Evolutionary conservation across 1,140 invertebrate genomes (phyloP), one percentile per base, ranked within the genome.

Genomic region (Coenobita brevimanus): DNA sequence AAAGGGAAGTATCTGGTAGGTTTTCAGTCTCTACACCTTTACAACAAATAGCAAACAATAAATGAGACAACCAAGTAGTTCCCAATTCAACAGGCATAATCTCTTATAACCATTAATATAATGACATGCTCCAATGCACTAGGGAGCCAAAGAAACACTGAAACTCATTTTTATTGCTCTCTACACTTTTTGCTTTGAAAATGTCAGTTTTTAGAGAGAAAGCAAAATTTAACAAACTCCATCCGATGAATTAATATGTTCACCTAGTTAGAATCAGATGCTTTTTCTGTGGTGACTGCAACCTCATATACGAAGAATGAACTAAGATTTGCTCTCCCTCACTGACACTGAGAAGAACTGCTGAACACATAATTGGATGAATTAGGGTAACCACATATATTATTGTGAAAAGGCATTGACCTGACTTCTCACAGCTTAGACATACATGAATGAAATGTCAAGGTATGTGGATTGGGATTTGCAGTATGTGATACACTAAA

Each of bases 131-230:
- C 57, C 71, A 60, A 38, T 21, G 46, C 69, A 50, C 36, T 76
- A 54, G 75, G 30, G 71, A 85, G 82, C 82, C 82, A 85, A 85
- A 84, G 41, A 46, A 75, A 38, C 71, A 84, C 69, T 75, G 67
- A 84, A 85, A 85, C 82, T 85, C 50, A 85, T 78, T 76, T 54
- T 83, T 85, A 85, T 85, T 85, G 82, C 82, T 85, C 71, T 85
- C 82, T 85, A 85, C 82, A 85, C 82, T 85, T 85, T 85, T 85
- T 71, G 54, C 60, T 60, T 41, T 27, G 64, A 85, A 85, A 71
- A 76, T 43, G 82, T 85, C 82, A 85, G 73, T 64, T 76, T 57
- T 46, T 54, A 85, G 82, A 85, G 82, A 85, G 71, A 85, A 85
- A 30, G 82, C 71, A 85, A 85, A 85, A 24, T 76, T 33, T 33